Evolutionary conservation across 2,113 vertebrate species (phyloP), one percentile per base, ranked within the genome.

Genomic region (Hippocampus comes): DNA sequence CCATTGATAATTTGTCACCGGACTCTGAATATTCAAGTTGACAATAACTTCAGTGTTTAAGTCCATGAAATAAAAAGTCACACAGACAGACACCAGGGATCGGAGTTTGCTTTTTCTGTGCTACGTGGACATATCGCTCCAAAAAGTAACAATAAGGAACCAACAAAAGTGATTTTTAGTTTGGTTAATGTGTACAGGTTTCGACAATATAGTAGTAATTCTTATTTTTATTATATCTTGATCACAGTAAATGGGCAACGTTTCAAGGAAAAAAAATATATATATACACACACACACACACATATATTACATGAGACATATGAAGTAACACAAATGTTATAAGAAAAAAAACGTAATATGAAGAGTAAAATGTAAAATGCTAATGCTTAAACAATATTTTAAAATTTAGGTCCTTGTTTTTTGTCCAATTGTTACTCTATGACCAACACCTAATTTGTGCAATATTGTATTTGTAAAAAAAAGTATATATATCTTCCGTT

Each of bases 11-110:
- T 43, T 42, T 42, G 9, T 64, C 34, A 42, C 38, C 10, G 59
- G 53, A 56, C 53, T 56, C 53, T 53, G 20, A 21, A 21, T n/a
- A 9, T n/a, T 53, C 51, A 12, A 53, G 25, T 30, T 30, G 27
- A 61, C 59, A 61, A 61, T 61, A 18, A 61, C 59, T 34, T 61
- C 18, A 34, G 59, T 61, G 59, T 60, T 60, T 27, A 60, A 30
- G 57, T 61, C 59, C 59, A 34, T 34, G 30, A 61, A 61, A 61
- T 61, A 61, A 61, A 61, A 18, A 59, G 56, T 59, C 56, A 34
- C 59, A 61, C 57, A 15, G 14, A 60, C 57, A 30, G 51, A 56
- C 53, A 56, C n/a, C 53, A 9, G 59, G 17, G 34, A 11, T 6
- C 30, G n/a, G 34, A 15, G 59, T 34, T 61, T 9, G 15, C 15